Base-by-base conservation (phyloP, 2,113 vertebrate genomes). In the Ceyx cyanopectus region DNA sequence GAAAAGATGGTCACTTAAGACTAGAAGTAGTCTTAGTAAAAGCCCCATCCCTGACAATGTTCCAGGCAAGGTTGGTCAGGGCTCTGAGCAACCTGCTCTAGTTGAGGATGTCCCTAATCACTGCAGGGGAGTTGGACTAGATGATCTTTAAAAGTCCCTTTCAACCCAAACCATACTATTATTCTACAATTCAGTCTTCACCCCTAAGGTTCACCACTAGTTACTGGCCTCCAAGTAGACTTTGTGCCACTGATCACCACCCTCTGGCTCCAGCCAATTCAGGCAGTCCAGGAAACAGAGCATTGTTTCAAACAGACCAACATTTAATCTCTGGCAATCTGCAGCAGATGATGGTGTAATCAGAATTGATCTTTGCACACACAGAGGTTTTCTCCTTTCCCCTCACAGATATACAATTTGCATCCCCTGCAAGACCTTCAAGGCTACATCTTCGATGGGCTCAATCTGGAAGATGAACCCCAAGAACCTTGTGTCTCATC, bases 351-450 rank as follows among this genome's bases (percentile, higher is more conserved):
- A 11, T 0, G 0, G 13, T 53, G 21, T 13, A 34, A 67, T 21
- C 29, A 34, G 30, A 22, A 63, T 0, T 58, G 29, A 51, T 51
- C 24, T 81, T 68, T 45, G 1, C 40, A 61, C 4, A 63, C 2
- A 45, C 6, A 63, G 5, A 30, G 1, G 2, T 58, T 75, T 50
- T 91, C 87, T 90, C 53, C 41, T 90, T 54, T 14, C 37, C 40
- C 37, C 45, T 81, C 48, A 51, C 94, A 99, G 98, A 78, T 99
- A 21, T 98, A 97, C 84, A 91, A 46, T 43, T 80, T 94, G 46
- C 96, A 98, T 91, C 97, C 98, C 14, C 20, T 98, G 5, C 95
- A 97, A 85, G 96, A 96, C 51, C 83, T 98, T 29, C 93, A 93
- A 29, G 98, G 97, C 32, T 99, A 98, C 24, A 1, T 95, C 69